These are phyloP conservation scores for Perccottus glenii DNA, from an alignment of 2,113 vertebrate genomes.

Conservation along the genomic window DNA sequence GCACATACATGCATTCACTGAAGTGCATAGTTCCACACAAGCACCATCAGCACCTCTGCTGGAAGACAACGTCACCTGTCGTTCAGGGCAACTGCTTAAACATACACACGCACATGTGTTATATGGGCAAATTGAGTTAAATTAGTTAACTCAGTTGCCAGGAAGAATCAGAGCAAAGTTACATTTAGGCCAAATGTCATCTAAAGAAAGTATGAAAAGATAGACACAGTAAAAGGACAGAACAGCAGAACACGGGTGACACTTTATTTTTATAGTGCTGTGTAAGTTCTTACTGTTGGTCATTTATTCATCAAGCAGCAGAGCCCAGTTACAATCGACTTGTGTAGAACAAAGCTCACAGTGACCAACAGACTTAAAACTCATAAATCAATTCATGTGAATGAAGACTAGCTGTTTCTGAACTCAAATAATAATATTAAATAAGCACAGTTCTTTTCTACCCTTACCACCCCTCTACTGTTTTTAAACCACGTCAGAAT, in stretches of 20 bases:
- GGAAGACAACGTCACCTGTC: slow-evolving; percentile 51
- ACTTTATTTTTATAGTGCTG: not conserved
- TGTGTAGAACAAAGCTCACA: too few species aligned
- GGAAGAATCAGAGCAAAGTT: slow-evolving; percentile 17
- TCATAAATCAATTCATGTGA: too few species aligned
- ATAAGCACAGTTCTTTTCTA: too few species aligned
- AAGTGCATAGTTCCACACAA: slow-evolving; percentile 28
- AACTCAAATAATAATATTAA: too few species aligned
- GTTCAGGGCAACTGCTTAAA: slow-evolving; percentile 63
- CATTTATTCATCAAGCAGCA: too few species aligned
- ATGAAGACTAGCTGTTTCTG: too few species aligned
- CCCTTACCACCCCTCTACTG: too few species aligned
- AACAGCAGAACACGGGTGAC: not conserved
- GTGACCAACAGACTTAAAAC: too few species aligned
- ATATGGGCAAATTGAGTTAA: slow-evolving; percentile 19
- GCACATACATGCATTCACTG: slow-evolving; percentile 19
- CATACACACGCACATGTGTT: slow-evolving; percentile 34
- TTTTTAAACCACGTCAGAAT: too few species aligned
- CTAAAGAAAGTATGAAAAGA: not conserved
- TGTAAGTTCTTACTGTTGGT: not conserved
- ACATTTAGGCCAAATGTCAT: slow-evolving; percentile 1
- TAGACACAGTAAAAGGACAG: not conserved
- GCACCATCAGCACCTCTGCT: slow-evolving; percentile 32
- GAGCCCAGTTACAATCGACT: too few species aligned
- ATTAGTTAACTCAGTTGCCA: slow-evolving; percentile 24